Evolutionary conservation across 2,888 invertebrate species (phyloP).

Genomic region (Lasioglossum zephyrum): DNA sequence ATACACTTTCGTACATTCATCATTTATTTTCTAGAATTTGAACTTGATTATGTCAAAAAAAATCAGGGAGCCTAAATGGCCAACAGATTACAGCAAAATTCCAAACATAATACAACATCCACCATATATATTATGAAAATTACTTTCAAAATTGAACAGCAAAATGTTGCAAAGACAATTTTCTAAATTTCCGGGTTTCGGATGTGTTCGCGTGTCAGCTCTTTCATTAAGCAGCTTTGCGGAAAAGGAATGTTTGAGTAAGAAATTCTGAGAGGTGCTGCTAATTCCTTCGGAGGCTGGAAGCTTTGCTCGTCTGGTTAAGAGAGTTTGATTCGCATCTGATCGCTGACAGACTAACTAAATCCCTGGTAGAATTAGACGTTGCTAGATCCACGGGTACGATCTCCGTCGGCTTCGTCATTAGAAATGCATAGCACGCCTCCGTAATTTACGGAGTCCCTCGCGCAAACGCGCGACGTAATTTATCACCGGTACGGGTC

Average conservation of each 20-base stretch:
- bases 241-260: background rate
- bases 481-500: conserved; percentile 10
- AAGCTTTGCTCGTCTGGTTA: no score
- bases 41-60: no score
- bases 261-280: background rate
- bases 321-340: background rate
- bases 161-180: no score
- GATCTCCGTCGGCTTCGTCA: background rate
- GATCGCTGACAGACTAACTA: background rate
- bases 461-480: background rate
- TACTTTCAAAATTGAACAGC: no score
- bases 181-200: no score
- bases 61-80: no score
- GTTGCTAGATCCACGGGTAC: background rate
- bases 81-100: no score
- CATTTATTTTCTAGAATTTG: no score
- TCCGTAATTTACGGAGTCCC: background rate
- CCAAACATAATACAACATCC: no score
- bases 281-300: background rate
- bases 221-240: background rate
- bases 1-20: no score
- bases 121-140: no score
- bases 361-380: background rate
- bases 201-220: background rate
- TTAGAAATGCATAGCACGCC: conserved; percentile 2